These are phyloP conservation scores for Netelia fuscicornis DNA, from an alignment of 2,888 invertebrate species.

Conservation along the genomic window DNA sequence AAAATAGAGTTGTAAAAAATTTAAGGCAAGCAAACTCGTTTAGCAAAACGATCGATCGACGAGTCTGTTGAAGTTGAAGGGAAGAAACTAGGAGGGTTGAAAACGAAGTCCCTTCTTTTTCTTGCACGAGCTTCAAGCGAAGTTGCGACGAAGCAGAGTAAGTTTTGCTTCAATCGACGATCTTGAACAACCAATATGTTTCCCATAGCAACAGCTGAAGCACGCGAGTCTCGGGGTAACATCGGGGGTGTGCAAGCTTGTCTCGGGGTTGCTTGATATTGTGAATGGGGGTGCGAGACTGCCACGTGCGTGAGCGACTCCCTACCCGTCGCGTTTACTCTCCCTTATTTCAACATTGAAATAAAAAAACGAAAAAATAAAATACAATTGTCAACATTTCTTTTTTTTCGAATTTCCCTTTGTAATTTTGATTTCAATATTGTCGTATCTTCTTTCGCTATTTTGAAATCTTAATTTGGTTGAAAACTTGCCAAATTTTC, in stretches of 20 bases:
- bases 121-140: not conserved
- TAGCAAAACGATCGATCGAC: not conserved
- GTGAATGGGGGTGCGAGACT: conserved; percentile 76
- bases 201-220: conserved; percentile 80
- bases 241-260: conserved; percentile 40
- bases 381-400: not conserved
- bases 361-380: not conserved
- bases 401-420: not conserved
- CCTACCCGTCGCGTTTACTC: not conserved
- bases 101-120: not conserved
- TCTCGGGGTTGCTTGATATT: conserved; percentile 61
- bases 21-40: not conserved
- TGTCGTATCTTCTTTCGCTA: no score
- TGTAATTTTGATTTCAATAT: not conserved
- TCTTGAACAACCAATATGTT: conserved; percentile 70
- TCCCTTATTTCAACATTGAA: not conserved
- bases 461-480: no score
- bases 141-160: conserved; percentile 79
- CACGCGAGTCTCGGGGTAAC: conserved; percentile 43
- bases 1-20: not conserved
- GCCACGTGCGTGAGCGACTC: conserved; percentile 76
- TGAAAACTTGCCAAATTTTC: no score
- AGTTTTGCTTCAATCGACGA: conserved; percentile 82
- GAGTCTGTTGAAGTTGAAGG: not conserved
- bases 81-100: not conserved